Evolutionary conservation across 2,888 invertebrate genomes (phyloP).

Genomic region (Gerris lacustris): DNA sequence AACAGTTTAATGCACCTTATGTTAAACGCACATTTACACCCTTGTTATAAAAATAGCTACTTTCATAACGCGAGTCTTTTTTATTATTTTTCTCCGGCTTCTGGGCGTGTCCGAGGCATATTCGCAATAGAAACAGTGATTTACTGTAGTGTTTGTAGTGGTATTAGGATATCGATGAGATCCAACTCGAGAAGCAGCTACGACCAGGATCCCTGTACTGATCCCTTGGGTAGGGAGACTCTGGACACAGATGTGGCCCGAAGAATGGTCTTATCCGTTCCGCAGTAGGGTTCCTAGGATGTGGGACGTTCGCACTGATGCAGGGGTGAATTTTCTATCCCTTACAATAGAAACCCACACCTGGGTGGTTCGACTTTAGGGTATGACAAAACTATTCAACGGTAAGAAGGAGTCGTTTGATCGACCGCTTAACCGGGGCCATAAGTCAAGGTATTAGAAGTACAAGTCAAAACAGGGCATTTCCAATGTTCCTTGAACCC

Average conservation of each 20-base stretch:
- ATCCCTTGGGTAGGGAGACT: too few species aligned
- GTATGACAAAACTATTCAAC: not conserved
- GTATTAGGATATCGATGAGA: not conserved
- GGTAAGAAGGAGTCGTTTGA: not conserved
- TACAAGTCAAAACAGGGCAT: not conserved
- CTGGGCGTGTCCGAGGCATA: not conserved
- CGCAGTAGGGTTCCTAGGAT: too few species aligned
- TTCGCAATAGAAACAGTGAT: not conserved
- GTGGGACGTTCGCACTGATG: too few species aligned
- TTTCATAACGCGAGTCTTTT: not conserved
- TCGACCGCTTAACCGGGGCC: not conserved
- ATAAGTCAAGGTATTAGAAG: not conserved
- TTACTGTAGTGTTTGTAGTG: not conserved
- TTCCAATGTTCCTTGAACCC: not conserved
- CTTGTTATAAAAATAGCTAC: not conserved
- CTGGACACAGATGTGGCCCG: not conserved
- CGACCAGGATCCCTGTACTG: too few species aligned
- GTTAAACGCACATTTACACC: constrained; percentile 1
- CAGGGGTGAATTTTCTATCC: not conserved
- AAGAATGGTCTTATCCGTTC: too few species aligned
- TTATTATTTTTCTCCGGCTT: not conserved
- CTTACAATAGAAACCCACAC: not conserved
- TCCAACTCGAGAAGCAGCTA: too few species aligned
- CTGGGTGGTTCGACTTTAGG: not conserved
- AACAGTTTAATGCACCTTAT: not conserved